Evolutionary conservation across 2,888 invertebrate species (phyloP).

Genomic region (Phaedon cochleariae): DNA sequence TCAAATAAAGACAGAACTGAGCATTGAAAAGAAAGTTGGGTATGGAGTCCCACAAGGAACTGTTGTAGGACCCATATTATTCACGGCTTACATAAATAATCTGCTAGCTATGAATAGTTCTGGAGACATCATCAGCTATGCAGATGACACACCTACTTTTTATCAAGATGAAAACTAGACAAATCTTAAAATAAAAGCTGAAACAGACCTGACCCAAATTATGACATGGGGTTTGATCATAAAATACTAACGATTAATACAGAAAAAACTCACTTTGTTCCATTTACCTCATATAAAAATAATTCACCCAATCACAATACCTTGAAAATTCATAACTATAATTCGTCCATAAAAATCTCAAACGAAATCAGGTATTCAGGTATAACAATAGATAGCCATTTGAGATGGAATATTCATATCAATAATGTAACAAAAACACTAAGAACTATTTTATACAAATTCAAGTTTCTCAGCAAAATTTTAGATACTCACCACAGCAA

Average conservation of each 20-base stretch:
- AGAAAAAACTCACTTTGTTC: background rate
- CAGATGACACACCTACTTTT: background rate
- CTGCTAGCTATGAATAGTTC: background rate
- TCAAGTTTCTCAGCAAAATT: background rate
- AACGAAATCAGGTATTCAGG: background rate
- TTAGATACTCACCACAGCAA: background rate
- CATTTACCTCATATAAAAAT: background rate
- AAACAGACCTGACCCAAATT: background rate
- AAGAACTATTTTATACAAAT: background rate
- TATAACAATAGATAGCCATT: background rate
- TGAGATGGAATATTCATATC: background rate
- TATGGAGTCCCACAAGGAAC: no score
- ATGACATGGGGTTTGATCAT: background rate
- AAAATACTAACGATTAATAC: background rate
- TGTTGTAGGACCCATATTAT: background rate
- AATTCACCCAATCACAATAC: background rate
- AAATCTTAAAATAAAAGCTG: background rate
- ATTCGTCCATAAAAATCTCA: background rate
- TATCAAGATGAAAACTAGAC: background rate
- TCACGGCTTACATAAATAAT: no score
- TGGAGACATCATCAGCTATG: slow-evolving; percentile 1
- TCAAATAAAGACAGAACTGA: background rate
- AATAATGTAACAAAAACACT: background rate
- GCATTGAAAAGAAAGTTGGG: background rate
- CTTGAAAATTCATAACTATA: background rate